These are phyloP conservation scores for Daphoenositta chrysoptera DNA, from an alignment of 2,113 vertebrate species.

Conservation along the genomic window DNA sequence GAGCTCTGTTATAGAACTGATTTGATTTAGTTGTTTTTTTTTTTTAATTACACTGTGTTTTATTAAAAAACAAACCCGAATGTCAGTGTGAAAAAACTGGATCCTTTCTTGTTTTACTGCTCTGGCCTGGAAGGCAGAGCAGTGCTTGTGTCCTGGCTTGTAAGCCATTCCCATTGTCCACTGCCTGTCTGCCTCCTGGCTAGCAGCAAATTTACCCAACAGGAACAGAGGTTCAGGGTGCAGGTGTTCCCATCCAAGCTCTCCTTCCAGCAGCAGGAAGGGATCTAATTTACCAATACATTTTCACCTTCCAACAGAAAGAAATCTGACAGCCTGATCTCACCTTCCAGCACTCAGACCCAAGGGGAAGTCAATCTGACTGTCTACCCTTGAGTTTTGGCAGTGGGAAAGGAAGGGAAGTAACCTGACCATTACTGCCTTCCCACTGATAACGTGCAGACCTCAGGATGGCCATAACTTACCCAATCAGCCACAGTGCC, in stretches of 20 bases:
- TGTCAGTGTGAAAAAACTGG: neutral
- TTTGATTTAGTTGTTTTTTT: slow-evolving; percentile 8
- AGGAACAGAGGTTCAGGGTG: neutral
- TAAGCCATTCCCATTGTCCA: neutral
- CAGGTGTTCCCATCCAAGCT: neutral
- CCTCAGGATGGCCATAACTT: neutral
- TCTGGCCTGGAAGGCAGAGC: neutral
- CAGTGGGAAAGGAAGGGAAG: neutral
- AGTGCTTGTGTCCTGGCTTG: neutral
- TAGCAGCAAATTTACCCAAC: neutral
- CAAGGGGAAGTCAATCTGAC: neutral
- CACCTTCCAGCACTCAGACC: neutral
- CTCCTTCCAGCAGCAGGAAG: neutral
- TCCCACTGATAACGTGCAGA: neutral
- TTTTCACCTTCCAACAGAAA: neutral
- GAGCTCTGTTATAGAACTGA: slow-evolving; percentile 7
- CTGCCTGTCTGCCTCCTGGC: neutral
- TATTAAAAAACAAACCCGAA: neutral
- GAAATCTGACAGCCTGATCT: neutral
- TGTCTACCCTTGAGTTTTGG: neutral
- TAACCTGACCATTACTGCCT: neutral
- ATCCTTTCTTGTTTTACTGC: neutral
- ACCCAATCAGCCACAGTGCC: neutral
- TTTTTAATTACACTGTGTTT: neutral
- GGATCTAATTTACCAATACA: neutral